Base-by-base conservation (phyloP, 2,888 invertebrate species). In the Nowickia ferox region DNA sequence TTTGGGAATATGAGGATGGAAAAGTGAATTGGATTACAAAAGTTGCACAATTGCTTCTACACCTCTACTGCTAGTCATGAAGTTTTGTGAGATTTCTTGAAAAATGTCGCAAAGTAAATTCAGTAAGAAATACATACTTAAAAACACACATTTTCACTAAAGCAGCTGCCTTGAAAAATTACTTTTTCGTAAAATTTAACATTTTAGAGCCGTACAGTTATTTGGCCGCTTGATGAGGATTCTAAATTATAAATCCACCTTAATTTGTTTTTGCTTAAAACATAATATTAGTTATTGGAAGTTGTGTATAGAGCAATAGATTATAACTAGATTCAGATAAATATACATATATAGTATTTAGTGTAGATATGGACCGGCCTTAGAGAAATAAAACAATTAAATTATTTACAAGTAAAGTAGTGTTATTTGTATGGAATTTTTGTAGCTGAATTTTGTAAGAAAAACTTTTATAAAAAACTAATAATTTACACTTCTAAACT, bases 351-450 rank as follows among this genome's bases (percentile, higher is more conserved):
- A 74, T 83, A 83, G 83, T 86, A 86, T 86, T 86, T 85, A 83
- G 71, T 40, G 83, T 86, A 86, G 83, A 86, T 72, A 86, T 86
- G 86, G 86, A 86, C 86, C 86, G 86, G 86, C 86, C 86, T 79
- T 86, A 86, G 86, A 76, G 61, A 83, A 55, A 69, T 19, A 69
- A 68, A 59, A 72, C 46, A 42, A 78, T 65, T 19, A 61, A 48
- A 22, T 48, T 65, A 65, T 46, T 72, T 79, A 65, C 57, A 53
- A 55, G 53, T 86, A 75, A 66, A 83, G 86, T 76, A 69, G 68
- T 68, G 15, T 74, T 74, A 69, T 57, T 77, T 51, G 66, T 66
- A 46, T 40, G 72, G 72, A 66, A 9, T 61, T 63, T 57, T 51
- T 69, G 69, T 79, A 79, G 78, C 38, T 75, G 22, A 68, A 48